These are phyloP conservation scores for Myripristis jacobus DNA, from an alignment of 2,797 vertebrate genomes.

Conservation along the genomic window DNA sequence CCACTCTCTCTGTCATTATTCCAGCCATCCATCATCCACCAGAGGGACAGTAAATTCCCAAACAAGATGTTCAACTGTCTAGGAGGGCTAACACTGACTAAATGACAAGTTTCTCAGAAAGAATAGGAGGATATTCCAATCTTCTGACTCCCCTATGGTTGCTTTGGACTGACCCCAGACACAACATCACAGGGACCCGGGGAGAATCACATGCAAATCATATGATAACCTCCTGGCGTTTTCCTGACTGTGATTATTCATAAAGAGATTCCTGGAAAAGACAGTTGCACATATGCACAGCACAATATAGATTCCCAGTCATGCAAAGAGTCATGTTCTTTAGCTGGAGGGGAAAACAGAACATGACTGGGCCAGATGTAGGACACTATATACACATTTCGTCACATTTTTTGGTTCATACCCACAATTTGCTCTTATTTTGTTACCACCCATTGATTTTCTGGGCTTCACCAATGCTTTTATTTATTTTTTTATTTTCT, in stretches of 20 bases:
- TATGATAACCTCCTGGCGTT: conserved; percentile 53
- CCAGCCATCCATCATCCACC: conserved; percentile 15
- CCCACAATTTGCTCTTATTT: too few relatives aligned
- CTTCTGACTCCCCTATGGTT: conserved; percentile 20
- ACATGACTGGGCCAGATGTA: too few relatives aligned
- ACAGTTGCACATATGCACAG: background rate
- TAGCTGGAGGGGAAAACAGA: too few relatives aligned
- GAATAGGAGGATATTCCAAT: background rate
- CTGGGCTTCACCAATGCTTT: too few relatives aligned
- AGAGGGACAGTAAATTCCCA: conserved; percentile 18
- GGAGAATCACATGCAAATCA: conserved; percentile 56
- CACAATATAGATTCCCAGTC: background rate
- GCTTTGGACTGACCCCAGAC: conserved; percentile 18
- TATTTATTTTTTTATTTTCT: too few relatives aligned
- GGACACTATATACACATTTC: too few relatives aligned
- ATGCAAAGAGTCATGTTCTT: background rate
- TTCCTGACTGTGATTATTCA: conserved; percentile 13
- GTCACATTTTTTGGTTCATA: too few relatives aligned
- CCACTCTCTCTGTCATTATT: conserved; percentile 20
- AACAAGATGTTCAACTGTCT: conserved; percentile 28
- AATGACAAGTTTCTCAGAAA: conserved; percentile 17
- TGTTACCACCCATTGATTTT: too few relatives aligned
- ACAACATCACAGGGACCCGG: conserved; percentile 9
- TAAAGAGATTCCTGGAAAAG: conserved; percentile 6
- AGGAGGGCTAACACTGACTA: conserved; percentile 13